Evolutionary conservation across 1,140 invertebrate species (phyloP), one percentile per base, ranked within the genome.

Genomic region (Drosophila sechellia): DNA sequence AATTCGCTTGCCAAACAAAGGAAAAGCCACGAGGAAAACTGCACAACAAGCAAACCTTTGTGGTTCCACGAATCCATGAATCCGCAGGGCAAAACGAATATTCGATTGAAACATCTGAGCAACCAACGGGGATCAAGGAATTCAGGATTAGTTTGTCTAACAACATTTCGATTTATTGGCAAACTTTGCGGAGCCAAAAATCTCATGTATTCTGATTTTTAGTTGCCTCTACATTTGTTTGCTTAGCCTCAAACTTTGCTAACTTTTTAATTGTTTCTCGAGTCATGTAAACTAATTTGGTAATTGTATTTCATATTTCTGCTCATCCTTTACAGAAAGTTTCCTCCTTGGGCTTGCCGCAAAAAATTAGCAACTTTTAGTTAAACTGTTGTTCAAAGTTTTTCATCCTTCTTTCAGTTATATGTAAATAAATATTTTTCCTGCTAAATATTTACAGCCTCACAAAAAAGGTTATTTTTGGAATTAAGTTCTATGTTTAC

Each of bases 251-350:
- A 13, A 66, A 58, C 22, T 68, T 42, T 75, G 40, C 8, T 13
- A 74, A 74, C 69, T 74, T 74, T 74, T 64, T 73, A 73, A 74
- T 55, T 74, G 59, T 56, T 64, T 75, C 52, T 39, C 4, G 53
- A 55, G 72, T 37, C 20, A 63, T 64, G 42, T 57, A 65, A 65
- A 65, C 65, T 57, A 75, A 75, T 75, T 74, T 64, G 53, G 46
- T 75, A 75, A 75, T 65, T 75, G 52, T 65, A 48, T 75, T 75
- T 75, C 48, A 75, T 75, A 74, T 74, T 63, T 63, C 25, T 17
- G 10, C 50, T 15, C 17, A 11, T 17, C 34, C 53, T 13, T 25
- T 17, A 17, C 22, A 3, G 15, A 27, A 52, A 64, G 37, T 65
- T 68, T 22, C n/a, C 3, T 31, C 43, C 40, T 42, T 63, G 17